A percentile compares a stretch with the other conserved stretches of the same genome.
Conservation (phyloP, 2,888 invertebrate genomes). For the Drosophila incognita region DNA sequence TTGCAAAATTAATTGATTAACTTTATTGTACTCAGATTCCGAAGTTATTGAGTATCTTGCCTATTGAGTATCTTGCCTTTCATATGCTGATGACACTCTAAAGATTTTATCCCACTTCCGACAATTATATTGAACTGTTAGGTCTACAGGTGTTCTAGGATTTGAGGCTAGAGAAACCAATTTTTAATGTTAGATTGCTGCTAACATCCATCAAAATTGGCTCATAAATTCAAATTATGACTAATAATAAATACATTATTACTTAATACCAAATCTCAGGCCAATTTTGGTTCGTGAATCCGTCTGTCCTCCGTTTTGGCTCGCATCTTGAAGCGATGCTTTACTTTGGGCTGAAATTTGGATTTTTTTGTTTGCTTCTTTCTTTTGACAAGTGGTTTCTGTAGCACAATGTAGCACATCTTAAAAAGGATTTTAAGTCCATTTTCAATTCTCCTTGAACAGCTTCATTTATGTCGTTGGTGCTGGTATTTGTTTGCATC, state of each 20-base stretch:
- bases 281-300: not conserved
- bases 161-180: not conserved
- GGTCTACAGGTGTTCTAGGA: not conserved
- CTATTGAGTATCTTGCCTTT: not conserved
- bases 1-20: conserved; percentile 40
- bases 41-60: not conserved
- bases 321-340: not conserved
- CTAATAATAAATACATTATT: not conserved
- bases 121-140: not conserved
- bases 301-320: not conserved
- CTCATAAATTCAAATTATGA: not conserved
- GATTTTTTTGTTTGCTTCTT: not conserved
- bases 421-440: not conserved
- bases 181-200: not conserved
- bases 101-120: too few relatives aligned
- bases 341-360: not conserved
- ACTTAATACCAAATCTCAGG: not conserved
- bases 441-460: not conserved
- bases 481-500: not conserved
- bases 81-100: too few relatives aligned
- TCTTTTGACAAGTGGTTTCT: not conserved
- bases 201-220: not conserved
- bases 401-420: not conserved
- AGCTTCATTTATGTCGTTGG: not conserved
- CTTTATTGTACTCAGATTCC: not conserved